Evolutionary conservation across 2,888 invertebrate species (phyloP), one percentile per base, ranked within the genome.

Genomic region (Harpagoxenus sublaevis): DNA sequence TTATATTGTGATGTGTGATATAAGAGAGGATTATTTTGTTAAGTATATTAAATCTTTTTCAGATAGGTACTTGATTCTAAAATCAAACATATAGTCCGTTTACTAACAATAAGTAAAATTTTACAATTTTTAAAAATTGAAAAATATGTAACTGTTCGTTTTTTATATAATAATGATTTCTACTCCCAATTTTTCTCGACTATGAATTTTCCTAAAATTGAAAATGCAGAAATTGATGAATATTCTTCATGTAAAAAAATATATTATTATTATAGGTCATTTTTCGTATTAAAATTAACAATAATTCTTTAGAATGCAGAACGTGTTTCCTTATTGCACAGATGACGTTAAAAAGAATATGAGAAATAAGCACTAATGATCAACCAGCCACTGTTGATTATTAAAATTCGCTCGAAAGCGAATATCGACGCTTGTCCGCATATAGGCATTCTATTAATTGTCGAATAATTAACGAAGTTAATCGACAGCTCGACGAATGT

Each of bases 391-490:
- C 45, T 78, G 83, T 85, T 82, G 90, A 90, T 93, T 91, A 92
- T 91, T 92, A 92, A 93, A 93, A 93, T 88, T 84, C 82, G 87
- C 87, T 87, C 88, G 91, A 92, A 90, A 92, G 77, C 89, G 82
- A 88, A 91, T 92, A 93, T 91, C 90, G 91, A 90, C 89, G 89
- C 73, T 78, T 78, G 79, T 78, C 77, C 86, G 84, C 88, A 83
- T 71, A 86, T 88, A 88, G 87, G 88, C 91, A 81, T 82, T 82
- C 84, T 88, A 91, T 92, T 91, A 90, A 91, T 92, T 89, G 92
- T 90, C 91, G 91, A 92, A 93, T 94, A 92, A 93, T 93, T 93
- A 93, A 94, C 92, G 92, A 93, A 92, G 92, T 94, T 93, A 94
- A 94, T 94, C 93, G 94, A 93, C 92, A 93, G 91, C 90, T 91